phyloP scores from a whole-genome alignment of 2,888 invertebrate species.

The Muschampia staudingeri region DNA sequence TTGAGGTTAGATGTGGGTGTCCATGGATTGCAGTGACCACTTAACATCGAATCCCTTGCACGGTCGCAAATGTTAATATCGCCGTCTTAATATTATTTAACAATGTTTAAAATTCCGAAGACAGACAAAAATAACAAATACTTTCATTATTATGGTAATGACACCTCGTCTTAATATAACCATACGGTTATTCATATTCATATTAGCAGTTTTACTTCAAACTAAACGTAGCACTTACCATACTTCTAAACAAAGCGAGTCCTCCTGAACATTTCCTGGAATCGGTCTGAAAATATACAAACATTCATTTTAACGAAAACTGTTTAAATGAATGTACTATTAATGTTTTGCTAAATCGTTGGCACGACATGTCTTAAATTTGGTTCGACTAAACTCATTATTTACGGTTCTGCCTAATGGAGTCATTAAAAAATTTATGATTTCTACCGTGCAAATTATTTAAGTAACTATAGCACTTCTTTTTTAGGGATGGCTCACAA shows the following conservation, averaged over 20 bases:
- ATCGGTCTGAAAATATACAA: conserved; percentile 92
- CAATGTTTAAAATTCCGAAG: no score
- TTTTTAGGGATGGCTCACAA: background rate
- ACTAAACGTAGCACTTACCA: conserved; percentile 90
- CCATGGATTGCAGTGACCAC: no score
- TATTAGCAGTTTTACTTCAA: background rate
- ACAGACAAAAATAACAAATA: background rate
- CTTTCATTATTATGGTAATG: background rate
- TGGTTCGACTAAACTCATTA: background rate
- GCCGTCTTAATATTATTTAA: no score
- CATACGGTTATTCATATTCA: background rate
- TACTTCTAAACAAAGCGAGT: conserved; percentile 95
- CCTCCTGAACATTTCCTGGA: conserved; percentile 93
- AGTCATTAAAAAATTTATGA: conserved; percentile 2
- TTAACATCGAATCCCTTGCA: no score
- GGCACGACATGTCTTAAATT: background rate
- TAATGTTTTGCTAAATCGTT: conserved; percentile 39
- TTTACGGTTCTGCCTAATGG: background rate
- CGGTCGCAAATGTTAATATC: no score
- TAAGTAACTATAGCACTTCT: background rate
- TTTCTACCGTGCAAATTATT: background rate
- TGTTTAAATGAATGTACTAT: conserved; percentile 44
- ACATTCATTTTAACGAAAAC: conserved; percentile 54
- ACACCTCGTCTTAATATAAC: background rate
- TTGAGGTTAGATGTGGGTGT: no score